Conservation (phyloP, 2,113 vertebrate genomes). For the Vulpes vulpes region DNA sequence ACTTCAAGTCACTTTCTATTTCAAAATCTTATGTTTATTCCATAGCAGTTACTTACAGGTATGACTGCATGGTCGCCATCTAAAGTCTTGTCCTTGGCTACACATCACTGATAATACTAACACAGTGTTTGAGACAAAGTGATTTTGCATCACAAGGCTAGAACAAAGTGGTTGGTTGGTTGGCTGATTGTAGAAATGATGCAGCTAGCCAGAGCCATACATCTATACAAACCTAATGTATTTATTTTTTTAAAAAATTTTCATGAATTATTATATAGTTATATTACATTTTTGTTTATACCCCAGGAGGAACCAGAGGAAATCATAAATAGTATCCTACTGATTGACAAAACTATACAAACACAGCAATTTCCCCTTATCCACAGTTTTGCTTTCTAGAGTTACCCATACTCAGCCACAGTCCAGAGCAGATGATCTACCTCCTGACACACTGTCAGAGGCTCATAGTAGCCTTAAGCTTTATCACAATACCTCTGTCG, state of each 20-base stretch:
- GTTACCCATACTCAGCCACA: not conserved
- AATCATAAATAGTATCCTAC: not conserved
- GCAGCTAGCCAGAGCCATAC: not conserved
- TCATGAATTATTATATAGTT: not conserved
- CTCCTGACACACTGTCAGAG: not conserved
- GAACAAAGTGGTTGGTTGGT: not conserved
- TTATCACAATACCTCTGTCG: not conserved
- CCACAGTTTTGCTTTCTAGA: not conserved
- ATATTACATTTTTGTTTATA: not conserved
- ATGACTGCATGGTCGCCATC: not conserved
- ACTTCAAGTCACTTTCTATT: not conserved
- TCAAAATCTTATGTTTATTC: not conserved
- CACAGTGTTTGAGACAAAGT: not conserved
- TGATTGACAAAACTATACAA: not conserved
- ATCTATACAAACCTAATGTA: not conserved
- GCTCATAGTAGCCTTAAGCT: not conserved
- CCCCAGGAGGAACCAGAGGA: not conserved
- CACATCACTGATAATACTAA: slow-evolving; percentile 53
- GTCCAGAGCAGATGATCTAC: not conserved
- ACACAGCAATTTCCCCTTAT: not conserved
- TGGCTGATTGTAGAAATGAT: not conserved
- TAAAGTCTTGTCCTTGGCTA: not conserved
- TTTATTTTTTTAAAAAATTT: not conserved
- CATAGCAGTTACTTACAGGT: slow-evolving; percentile 64
- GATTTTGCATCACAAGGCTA: not conserved